A percentile compares a stretch with the other conserved stretches of the same genome.
phyloP scores from a whole-genome alignment of 2,797 vertebrate species.

The Chaetophractus vellerosus region DNA sequence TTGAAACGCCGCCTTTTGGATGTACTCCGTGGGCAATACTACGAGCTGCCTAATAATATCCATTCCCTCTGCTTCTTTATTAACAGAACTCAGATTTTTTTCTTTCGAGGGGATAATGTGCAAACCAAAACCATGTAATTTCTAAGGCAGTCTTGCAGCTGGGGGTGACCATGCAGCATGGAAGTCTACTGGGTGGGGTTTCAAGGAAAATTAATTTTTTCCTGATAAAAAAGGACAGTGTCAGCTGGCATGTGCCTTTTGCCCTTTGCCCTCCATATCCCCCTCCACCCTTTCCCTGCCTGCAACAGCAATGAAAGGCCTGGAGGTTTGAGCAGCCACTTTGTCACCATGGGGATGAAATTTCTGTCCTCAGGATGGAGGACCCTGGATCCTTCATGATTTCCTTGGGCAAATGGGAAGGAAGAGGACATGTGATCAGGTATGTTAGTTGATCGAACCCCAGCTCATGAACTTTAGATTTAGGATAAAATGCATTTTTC shows the following conservation, averaged over 20 bases:
- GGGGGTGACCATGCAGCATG: fast-evolving
- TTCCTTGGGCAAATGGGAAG: background rate
- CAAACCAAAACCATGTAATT: background rate
- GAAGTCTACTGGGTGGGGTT: background rate
- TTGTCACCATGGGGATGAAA: background rate
- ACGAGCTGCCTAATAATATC: background rate
- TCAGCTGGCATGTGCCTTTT: background rate
- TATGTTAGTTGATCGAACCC: background rate
- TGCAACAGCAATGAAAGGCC: background rate
- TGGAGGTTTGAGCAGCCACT: background rate
- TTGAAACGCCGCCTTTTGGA: constrained; percentile 60
- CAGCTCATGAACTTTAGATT: background rate
- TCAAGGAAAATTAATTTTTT: background rate
- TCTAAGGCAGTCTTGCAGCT: background rate
- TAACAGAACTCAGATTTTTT: background rate
- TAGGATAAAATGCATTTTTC: background rate
- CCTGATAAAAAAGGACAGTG: background rate
- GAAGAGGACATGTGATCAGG: background rate
- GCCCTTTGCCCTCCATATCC: background rate
- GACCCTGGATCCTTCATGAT: background rate
- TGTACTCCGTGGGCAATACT: background rate
- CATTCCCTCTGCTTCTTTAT: background rate
- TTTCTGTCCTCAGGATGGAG: background rate
- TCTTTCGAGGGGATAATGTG: background rate
- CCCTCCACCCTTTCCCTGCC: background rate